Base-by-base conservation (phyloP, 1,140 invertebrate genomes). In the Drosophila willistoni region DNA sequence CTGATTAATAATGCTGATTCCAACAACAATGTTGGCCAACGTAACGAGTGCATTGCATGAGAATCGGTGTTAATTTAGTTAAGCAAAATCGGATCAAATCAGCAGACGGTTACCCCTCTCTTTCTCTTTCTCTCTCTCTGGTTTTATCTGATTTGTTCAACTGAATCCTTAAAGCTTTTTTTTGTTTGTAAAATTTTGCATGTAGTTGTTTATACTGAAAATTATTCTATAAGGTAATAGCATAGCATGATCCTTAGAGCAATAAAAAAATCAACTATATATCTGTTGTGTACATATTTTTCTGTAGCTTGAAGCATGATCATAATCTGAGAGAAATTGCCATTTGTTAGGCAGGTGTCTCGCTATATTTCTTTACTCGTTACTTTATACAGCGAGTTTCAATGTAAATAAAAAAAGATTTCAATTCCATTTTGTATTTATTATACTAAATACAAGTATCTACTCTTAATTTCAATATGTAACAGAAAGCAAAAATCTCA, bases 1-100 rank as follows among this genome's bases (percentile, higher is more conserved):
- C 70, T 67, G 51, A 61, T 67, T 64, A 65, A 78, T 76, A 78
- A 68, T 79, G 81, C 76, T 75, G 86, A 90, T 75, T 73, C 77
- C 76, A 90, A 83, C 68, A 90, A 86, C 67, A 90, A 85, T 83
- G 79, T 90, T 89, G 86, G 86, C 70, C 72, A 74, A 63, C 90
- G 55, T 77, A 90, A 77, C 70, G 75, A 89, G 56, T 85, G 89
- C 77, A 83, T 85, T 78, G 89, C 89, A 91, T 91, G 89, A 91
- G 78, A 89, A 80, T 84, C 74, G 70, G 64, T 80, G 69, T 80
- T 81, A 85, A 89, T 80, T 84, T 79, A 84, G 72, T 85, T 68
- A 73, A 80, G 68, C 44, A 22, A 12, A 51, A 19, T 51, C 44
- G 17, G 17, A 22, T 1, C 17, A 66, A 64, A 54, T 41, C 3